phyloP scores from a whole-genome alignment of 2,888 invertebrate genomes.

The Chydorus sphaericus region DNA sequence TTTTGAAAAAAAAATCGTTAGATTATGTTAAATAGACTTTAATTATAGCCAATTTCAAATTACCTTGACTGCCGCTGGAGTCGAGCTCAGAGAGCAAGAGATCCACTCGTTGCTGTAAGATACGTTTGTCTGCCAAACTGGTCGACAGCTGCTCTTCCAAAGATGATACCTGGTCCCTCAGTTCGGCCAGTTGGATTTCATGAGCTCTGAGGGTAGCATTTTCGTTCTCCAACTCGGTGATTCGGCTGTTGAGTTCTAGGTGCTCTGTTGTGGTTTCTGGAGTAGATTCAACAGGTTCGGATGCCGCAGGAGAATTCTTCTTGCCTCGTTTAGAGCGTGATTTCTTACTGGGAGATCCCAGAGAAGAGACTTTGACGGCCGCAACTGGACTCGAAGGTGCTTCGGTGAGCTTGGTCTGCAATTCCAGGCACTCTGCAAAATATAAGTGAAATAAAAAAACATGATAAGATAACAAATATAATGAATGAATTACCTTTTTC shows the following conservation, averaged over 20 bases:
- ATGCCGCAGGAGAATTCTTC: neutral
- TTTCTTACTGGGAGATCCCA: neutral
- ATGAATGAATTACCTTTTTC: neutral
- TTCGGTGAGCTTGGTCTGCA: too few relatives aligned
- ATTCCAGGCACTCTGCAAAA: neutral
- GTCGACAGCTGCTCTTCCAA: neutral
- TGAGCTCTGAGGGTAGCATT: neutral
- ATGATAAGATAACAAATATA: neutral
- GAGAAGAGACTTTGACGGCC: neutral
- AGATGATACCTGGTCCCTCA: neutral
- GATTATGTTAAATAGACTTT: neutral
- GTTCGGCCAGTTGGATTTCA: neutral
- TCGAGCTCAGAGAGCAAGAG: conserved; percentile 8
- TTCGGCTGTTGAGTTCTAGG: neutral
- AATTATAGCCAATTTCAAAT: neutral
- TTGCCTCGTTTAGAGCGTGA: neutral
- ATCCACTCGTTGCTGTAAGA: conserved; percentile 2
- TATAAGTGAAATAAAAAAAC: neutral
- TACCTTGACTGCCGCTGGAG: neutral
- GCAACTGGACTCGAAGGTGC: neutral
- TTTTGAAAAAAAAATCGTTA: neutral
- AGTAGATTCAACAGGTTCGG: neutral
- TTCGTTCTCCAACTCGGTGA: neutral
- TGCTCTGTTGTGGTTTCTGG: neutral
- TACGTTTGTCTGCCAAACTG: neutral